Evolutionary conservation across 1,140 invertebrate species (phyloP), one percentile per base, ranked within the genome.

Genomic region (Pseudomyrmex flavicornis): DNA sequence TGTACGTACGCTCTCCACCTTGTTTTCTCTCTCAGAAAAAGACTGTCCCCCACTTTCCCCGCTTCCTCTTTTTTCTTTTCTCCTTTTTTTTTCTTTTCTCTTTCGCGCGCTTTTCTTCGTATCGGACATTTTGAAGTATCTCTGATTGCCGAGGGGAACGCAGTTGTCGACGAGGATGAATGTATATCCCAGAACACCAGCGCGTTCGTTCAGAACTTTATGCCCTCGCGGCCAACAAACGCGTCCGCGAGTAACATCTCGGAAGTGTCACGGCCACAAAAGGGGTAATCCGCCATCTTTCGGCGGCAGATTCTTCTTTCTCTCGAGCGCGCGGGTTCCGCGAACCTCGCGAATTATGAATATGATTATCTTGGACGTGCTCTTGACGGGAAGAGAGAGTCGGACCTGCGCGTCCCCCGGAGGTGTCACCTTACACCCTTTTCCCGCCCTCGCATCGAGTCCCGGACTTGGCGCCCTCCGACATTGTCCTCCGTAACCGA

Each of bases 311-410:
- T 58, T 56, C 20, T 80, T 72, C 22, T 59, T 26, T 54, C 46
- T 73, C 56, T 73, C 56, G 73, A 76, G 82, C 84, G 72, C 68
- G 87, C 84, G 77, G 85, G 89, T 93, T 92, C 91, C 88, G 90
- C 91, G 92, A 92, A 93, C 75, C 35, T 90, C 89, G 92, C 92
- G 91, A 93, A 93, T 92, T 92, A 93, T 93, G 91, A 91, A 93
- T 91, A 90, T 90, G 91, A 93, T 93, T 92, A 93, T 92, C 90
- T 93, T 88, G 89, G 90, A 92, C 89, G 90, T 88, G 87, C 86
- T 91, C 88, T 91, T 92, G 92, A 92, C 90, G 92, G 84, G 88
- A 92, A 92, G 35, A 35, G 35, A 35, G 35, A 35, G 91, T 88
- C 91, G 87, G 90, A 91, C 89, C 91, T 82, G 87, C 26, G 2